These are phyloP conservation scores for Varroa destructor DNA, from an alignment of 1,140 invertebrate genomes.

Conservation along the genomic window DNA sequence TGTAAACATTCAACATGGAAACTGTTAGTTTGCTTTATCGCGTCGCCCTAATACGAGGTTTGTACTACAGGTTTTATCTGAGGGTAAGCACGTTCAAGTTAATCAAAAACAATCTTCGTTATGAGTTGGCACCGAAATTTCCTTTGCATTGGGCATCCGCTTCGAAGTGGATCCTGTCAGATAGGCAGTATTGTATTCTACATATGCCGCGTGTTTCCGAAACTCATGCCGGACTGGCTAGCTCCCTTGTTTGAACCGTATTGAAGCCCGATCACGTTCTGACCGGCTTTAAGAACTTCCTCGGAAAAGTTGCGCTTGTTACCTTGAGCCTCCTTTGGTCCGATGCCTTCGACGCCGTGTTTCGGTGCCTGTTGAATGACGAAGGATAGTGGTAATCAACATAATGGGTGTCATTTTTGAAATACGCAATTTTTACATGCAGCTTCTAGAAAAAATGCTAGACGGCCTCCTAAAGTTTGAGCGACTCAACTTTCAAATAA, in stretches of 20 bases:
- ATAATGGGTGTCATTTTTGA: neutral
- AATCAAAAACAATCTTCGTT: no score
- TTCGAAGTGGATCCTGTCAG: no score
- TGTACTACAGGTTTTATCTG: no score
- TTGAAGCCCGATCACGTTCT: constrained; percentile 78
- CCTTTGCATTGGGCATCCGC: no score
- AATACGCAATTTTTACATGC: constrained; percentile 24
- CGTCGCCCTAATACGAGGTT: no score
- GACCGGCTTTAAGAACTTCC: constrained; percentile 73
- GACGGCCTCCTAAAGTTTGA: no score
- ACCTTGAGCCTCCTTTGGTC: constrained; percentile 84
- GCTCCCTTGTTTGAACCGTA: constrained; percentile 82
- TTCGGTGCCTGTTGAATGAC: constrained; percentile 55
- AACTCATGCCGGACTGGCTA: constrained; percentile 80
- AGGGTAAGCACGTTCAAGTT: no score
- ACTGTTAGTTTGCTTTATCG: no score
- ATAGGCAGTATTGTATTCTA: constrained; percentile 41
- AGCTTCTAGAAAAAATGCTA: no score
- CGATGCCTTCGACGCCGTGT: constrained; percentile 65
- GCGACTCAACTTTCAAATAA: no score
- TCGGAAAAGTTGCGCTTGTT: constrained; percentile 63
- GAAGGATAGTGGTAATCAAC: constrained; percentile 9
- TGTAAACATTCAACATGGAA: no score
- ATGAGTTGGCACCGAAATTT: no score
- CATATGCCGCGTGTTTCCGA: constrained; percentile 88